These are phyloP conservation scores for Drosophila fungiperda DNA, from an alignment of 2,888 invertebrate genomes.

Conservation along the genomic window DNA sequence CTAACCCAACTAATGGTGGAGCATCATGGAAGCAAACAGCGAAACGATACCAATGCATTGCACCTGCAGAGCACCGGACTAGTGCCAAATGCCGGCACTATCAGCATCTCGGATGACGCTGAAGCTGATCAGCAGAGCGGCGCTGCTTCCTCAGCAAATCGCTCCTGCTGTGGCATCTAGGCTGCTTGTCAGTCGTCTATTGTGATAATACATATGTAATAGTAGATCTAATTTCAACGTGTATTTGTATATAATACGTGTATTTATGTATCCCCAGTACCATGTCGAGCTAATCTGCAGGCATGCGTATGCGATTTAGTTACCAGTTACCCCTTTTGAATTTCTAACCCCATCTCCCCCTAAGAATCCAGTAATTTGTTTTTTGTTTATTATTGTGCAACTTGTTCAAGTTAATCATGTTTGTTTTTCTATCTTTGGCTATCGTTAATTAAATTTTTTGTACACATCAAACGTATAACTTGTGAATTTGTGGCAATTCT, in stretches of 20 bases:
- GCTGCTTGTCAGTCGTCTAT: constrained; percentile 55
- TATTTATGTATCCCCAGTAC: constrained; percentile 39
- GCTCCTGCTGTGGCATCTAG: constrained; percentile 74
- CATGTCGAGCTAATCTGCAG: neutral
- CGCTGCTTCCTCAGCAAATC: constrained; percentile 33
- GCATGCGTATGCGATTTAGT: constrained; percentile 25
- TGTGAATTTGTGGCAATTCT: constrained; percentile 3
- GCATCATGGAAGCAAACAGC: constrained; percentile 66
- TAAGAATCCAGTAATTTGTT: constrained; percentile 6
- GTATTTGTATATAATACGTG: constrained; percentile 63
- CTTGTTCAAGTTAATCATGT: constrained; percentile 4
- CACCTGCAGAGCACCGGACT: constrained; percentile 48
- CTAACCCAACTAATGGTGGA: constrained; percentile 90
- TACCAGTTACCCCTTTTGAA: constrained; percentile 17
- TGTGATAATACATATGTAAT: constrained; percentile 71
- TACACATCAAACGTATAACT: constrained; percentile 22
- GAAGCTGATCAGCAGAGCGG: constrained; percentile 44
- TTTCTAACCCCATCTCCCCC: neutral
- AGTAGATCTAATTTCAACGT: constrained; percentile 63
- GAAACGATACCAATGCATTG: constrained; percentile 61
- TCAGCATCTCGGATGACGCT: constrained; percentile 54
- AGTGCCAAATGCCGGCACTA: constrained; percentile 28
- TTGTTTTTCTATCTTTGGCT: constrained; percentile 18
- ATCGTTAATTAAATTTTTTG: constrained; percentile 34
- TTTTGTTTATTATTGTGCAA: constrained; percentile 2